A percentile compares a stretch with the other conserved stretches of the same genome.
Evolutionary conservation across 2,113 vertebrate genomes (phyloP).

Genomic region (Ictalurus punctatus): DNA sequence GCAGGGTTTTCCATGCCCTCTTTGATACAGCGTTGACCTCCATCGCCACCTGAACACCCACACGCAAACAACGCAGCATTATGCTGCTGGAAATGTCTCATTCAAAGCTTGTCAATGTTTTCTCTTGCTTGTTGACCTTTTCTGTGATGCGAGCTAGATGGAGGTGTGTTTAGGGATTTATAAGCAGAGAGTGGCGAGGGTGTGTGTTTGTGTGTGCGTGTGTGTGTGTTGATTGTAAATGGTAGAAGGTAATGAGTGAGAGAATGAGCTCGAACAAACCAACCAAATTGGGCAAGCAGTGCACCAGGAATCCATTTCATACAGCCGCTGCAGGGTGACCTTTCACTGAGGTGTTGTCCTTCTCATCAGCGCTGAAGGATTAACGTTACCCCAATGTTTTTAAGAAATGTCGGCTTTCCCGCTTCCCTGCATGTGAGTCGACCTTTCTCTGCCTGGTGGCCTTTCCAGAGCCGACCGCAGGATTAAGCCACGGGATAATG

Average conservation of each 20-base stretch:
- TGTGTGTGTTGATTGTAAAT: constrained; percentile 15
- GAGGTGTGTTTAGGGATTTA: constrained; percentile 54
- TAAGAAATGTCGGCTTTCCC: constrained; percentile 19
- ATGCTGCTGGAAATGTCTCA: constrained; percentile 50
- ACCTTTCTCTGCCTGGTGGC: constrained; percentile 46
- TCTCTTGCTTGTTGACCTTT: constrained; percentile 54
- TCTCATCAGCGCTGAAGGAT: constrained; percentile 42
- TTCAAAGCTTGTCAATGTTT: constrained; percentile 37
- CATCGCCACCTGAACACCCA: constrained; percentile 18
- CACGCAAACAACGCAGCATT: constrained; percentile 1
- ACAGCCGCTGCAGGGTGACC: constrained; percentile 45
- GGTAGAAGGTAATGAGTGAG: constrained; percentile 15
- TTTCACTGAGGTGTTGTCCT: constrained; percentile 37
- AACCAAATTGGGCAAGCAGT: background rate
- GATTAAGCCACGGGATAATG: constrained; percentile 47
- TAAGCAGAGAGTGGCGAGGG: constrained; percentile 1
- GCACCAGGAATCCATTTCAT: constrained; percentile 43
- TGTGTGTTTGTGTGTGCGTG: constrained; percentile 11
- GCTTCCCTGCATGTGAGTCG: background rate
- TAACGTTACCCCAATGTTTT: constrained; percentile 26
- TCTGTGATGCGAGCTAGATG: constrained; percentile 27
- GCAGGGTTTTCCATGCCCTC: constrained; percentile 15
- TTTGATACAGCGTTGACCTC: constrained; percentile 47
- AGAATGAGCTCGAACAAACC: constrained; percentile 10
- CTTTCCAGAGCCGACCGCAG: constrained; percentile 14